Evolutionary conservation across 2,888 invertebrate genomes (phyloP).

Genomic region (Rhogogaster chlorosoma): DNA sequence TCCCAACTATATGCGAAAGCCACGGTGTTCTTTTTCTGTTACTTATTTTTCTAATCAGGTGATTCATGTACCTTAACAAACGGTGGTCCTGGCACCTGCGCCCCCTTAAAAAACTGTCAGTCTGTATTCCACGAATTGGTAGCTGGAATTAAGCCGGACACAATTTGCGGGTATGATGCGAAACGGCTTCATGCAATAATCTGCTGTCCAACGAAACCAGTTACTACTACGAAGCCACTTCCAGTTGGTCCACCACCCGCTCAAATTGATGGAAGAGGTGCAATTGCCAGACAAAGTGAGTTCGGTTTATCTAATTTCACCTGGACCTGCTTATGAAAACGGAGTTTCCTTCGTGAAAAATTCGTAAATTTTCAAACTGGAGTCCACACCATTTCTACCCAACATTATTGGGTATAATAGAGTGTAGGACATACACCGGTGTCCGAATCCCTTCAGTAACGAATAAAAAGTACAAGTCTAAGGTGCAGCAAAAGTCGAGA

Average conservation of each 20-base stretch:
- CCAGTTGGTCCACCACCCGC: not conserved
- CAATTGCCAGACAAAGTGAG: conserved; percentile 64
- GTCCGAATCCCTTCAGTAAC: too few relatives aligned
- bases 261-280: conserved; percentile 5
- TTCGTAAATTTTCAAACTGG: not conserved
- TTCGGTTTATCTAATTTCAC: not conserved
- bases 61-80: not conserved
- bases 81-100: not conserved
- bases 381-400: too few relatives aligned
- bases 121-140: not conserved
- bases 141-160: not conserved
- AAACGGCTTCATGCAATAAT: not conserved
- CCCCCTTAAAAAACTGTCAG: not conserved
- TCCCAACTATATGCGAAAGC: not conserved
- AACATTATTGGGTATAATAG: too few relatives aligned
- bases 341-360: not conserved
- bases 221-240: not conserved
- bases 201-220: not conserved
- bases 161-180: not conserved
- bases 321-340: not conserved
- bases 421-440: too few relatives aligned
- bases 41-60: not conserved
- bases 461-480: too few relatives aligned
- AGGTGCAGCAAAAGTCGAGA: too few relatives aligned
- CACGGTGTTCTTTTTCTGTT: not conserved